Base-by-base conservation (phyloP, 2,113 vertebrate genomes). In the Sinocyclocheilus rhinocerous region DNA sequence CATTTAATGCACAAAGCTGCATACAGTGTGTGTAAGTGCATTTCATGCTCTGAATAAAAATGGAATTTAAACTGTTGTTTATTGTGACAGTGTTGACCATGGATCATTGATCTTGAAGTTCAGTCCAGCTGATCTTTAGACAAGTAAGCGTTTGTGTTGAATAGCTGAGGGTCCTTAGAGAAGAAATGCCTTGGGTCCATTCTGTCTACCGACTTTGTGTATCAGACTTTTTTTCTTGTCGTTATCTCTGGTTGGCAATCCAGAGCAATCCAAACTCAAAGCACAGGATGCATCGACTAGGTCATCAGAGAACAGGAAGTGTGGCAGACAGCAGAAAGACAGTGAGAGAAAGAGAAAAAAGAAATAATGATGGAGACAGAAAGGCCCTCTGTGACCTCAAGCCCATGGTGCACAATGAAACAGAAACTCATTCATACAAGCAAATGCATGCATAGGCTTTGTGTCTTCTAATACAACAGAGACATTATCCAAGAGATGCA, bases 381-480 rank as follows among this genome's bases (percentile, higher is more conserved):
- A 59, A 84, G 11, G 26, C 45, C 18, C 52, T 84, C n/a, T 61
- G 70, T 76, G 72, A 78, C 73, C 55, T 48, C 75, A 48, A 45
- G 6, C 36, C 70, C 36, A 24, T 26, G 22, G 29, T 55, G 39
- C 39, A 39, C 39, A 39, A 39, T 39, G 36, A 86, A n/a, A 69
- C 50, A 80, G 63, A 81, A 59, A 81, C 52, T 72, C 39, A 86
- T 45, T 81, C 77, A 86, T 52, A 81, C 63, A 85, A 69, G 75
- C 24, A 86, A 45, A 76, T 15, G 81, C 76, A 65, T 12, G 61
- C 39, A 9, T 50, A 67, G 36, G 75, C 81, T 72, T 79, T 79
- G 75, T 87, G 63, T 78, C 65, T 39, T 87, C 63, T 61, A 45
- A 10, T 48, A 87, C 86, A 84, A 87, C 59, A 84, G 73, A 70